Evolutionary conservation across 2,888 invertebrate species (phyloP).

Genomic region (Parnassius mnemosyne): DNA sequence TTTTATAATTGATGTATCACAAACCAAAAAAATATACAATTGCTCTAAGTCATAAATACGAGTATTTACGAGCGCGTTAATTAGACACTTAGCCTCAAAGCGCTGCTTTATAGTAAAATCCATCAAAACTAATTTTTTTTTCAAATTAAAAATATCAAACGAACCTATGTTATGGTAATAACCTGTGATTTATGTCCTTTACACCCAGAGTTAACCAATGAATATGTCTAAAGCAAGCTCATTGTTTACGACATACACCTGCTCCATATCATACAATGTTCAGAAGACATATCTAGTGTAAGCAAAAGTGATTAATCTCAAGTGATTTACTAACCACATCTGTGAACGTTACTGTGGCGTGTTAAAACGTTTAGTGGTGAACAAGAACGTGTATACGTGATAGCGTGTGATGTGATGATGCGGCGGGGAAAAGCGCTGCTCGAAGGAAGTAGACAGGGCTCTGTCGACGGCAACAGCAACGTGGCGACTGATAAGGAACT

Average conservation of each 20-base stretch:
- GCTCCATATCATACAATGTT: conserved; percentile 31
- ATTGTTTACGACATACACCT: conserved; percentile 34
- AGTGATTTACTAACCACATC: conserved; percentile 21
- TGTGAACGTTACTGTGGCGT: conserved; percentile 11
- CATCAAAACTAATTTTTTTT: not conserved
- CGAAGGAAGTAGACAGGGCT: conserved; percentile 73
- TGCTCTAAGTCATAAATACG: too few species aligned
- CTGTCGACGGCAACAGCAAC: conserved; percentile 65
- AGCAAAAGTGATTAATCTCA: conserved; percentile 36
- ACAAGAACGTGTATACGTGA: conserved; percentile 11
- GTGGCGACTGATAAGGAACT: conserved; percentile 79
- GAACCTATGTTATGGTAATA: conserved; percentile 35
- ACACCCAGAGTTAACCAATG: conserved; percentile 47
- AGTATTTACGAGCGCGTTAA: too few species aligned
- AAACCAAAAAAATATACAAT: too few species aligned
- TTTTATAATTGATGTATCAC: too few species aligned
- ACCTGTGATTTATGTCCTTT: conserved; percentile 41
- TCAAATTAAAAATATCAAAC: conserved; percentile 31
- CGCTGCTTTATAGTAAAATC: too few species aligned
- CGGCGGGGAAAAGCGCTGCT: conserved; percentile 72
- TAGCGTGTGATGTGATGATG: conserved; percentile 67
- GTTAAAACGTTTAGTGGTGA: conserved; percentile 11
- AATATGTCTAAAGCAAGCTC: conserved; percentile 47
- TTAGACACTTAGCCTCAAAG: too few species aligned
- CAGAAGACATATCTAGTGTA: conserved; percentile 28